These are phyloP conservation scores for Opisthograptis luteolata DNA, from an alignment of 2,888 invertebrate species.

Conservation along the genomic window DNA sequence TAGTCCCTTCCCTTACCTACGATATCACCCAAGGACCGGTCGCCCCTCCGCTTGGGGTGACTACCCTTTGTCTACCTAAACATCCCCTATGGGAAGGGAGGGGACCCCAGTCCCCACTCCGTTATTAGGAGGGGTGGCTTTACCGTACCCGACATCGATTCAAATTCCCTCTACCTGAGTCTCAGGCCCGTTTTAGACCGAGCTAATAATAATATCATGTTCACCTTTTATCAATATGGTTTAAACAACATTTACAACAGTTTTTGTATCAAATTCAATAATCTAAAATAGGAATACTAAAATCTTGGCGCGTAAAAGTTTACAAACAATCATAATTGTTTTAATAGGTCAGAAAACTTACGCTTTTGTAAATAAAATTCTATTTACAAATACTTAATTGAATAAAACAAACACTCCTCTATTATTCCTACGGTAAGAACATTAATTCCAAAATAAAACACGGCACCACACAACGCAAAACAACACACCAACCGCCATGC, in stretches of 20 bases:
- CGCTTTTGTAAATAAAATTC: neutral
- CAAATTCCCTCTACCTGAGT: constrained; percentile 65
- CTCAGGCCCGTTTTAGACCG: constrained; percentile 38
- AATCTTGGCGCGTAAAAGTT: constrained; percentile 19
- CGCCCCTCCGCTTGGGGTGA: constrained; percentile 80
- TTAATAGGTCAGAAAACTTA: neutral
- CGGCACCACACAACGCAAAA: no score
- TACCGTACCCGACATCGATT: constrained; percentile 69
- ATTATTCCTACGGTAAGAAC: no score
- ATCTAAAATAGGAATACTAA: no score
- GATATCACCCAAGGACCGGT: constrained; percentile 71
- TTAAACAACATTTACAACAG: no score
- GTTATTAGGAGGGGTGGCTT: constrained; percentile 73
- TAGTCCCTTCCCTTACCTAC: constrained; percentile 70
- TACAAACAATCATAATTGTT: neutral
- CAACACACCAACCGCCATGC: no score
- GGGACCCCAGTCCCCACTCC: constrained; percentile 80
- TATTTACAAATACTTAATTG: neutral
- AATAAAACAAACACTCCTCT: neutral
- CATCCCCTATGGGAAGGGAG: constrained; percentile 77
- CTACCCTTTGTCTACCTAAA: constrained; percentile 81
- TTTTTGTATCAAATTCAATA: no score
- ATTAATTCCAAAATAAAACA: no score
- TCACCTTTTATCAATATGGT: neutral
- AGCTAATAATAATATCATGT: constrained; percentile 41